These are phyloP conservation scores for Lasioglossum marginatum DNA, from an alignment of 2,888 invertebrate species.

Conservation along the genomic window DNA sequence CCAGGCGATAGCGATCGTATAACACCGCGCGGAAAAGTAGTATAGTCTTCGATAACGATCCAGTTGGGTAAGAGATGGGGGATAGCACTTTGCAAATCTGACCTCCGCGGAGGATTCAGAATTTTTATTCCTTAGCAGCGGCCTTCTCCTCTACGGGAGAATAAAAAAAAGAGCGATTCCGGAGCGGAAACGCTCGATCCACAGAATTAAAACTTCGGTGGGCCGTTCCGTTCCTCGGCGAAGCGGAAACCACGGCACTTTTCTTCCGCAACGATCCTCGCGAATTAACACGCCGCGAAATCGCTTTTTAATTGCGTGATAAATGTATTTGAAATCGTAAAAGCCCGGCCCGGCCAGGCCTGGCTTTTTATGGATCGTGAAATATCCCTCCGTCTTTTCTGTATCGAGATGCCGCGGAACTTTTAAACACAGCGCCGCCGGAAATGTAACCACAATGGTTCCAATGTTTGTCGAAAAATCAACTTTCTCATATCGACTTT, in stretches of 20 bases:
- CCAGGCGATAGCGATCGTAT: slow-evolving; percentile 58
- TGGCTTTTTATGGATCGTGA: slow-evolving; percentile 8
- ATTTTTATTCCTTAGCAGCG: slow-evolving; percentile 50
- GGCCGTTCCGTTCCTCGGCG: background rate
- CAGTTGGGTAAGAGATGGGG: slow-evolving; percentile 37
- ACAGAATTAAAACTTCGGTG: slow-evolving; percentile 37
- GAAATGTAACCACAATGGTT: background rate
- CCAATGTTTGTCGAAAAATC: too few species aligned
- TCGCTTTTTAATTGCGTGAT: slow-evolving; percentile 24
- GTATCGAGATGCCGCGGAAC: background rate
- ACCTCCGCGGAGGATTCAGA: slow-evolving; percentile 40
- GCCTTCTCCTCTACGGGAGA: background rate
- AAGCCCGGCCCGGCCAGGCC: background rate
- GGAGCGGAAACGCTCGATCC: background rate
- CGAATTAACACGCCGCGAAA: slow-evolving; percentile 27
- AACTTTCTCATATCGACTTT: too few species aligned
- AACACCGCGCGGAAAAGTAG: slow-evolving; percentile 25
- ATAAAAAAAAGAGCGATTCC: slow-evolving; percentile 8
- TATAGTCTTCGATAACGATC: slow-evolving; percentile 59
- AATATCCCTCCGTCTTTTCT: background rate
- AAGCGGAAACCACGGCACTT: slow-evolving; percentile 17
- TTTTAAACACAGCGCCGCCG: background rate
- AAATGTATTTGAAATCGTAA: slow-evolving; percentile 14
- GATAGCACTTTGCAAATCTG: slow-evolving; percentile 58
- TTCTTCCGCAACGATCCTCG: slow-evolving; percentile 1